These are phyloP conservation scores for Linepithema humile DNA, from an alignment of 1,140 invertebrate genomes.

Conservation along the genomic window DNA sequence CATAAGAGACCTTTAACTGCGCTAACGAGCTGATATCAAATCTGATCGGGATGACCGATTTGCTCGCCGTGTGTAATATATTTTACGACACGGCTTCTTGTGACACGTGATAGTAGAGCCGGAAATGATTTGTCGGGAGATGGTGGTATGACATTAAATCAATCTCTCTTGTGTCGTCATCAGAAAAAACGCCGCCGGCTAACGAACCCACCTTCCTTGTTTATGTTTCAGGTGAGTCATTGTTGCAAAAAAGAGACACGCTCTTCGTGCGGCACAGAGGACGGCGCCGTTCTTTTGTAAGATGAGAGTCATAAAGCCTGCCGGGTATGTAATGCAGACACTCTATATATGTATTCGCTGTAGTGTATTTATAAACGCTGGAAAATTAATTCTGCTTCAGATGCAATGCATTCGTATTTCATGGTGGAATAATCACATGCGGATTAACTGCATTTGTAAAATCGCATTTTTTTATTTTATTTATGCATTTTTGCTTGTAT, in stretches of 20 bases:
- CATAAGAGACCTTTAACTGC: background rate
- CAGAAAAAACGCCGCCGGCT: slow-evolving; percentile 60
- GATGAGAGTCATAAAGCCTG: slow-evolving; percentile 32
- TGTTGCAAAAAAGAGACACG: slow-evolving; percentile 15
- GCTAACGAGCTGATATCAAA: slow-evolving; percentile 45
- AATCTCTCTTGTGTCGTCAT: background rate
- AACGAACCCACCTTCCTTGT: slow-evolving; percentile 67
- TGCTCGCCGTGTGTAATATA: slow-evolving; percentile 15
- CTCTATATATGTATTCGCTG: background rate
- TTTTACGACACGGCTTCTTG: slow-evolving; percentile 5
- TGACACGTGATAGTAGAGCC: slow-evolving; percentile 27
- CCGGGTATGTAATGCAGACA: slow-evolving; percentile 8
- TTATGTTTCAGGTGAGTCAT: slow-evolving; percentile 76
- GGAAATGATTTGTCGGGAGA: slow-evolving; percentile 29
- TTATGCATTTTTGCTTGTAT: background rate
- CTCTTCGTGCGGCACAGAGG: slow-evolving; percentile 39
- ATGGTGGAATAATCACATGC: background rate
- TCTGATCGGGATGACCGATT: slow-evolving; percentile 52
- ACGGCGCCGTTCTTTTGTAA: slow-evolving; percentile 35
- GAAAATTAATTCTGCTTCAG: slow-evolving; percentile 32
- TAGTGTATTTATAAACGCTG: slow-evolving; percentile 31
- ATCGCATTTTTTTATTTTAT: background rate
- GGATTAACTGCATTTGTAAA: slow-evolving; percentile 21
- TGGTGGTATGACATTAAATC: slow-evolving; percentile 67
- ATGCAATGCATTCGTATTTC: background rate